Percentiles rank a stretch among this genome's conserved stretches.
Evolutionary conservation across 2,888 invertebrate species (phyloP).

Genomic region (Lordiphosa fenestrarum): DNA sequence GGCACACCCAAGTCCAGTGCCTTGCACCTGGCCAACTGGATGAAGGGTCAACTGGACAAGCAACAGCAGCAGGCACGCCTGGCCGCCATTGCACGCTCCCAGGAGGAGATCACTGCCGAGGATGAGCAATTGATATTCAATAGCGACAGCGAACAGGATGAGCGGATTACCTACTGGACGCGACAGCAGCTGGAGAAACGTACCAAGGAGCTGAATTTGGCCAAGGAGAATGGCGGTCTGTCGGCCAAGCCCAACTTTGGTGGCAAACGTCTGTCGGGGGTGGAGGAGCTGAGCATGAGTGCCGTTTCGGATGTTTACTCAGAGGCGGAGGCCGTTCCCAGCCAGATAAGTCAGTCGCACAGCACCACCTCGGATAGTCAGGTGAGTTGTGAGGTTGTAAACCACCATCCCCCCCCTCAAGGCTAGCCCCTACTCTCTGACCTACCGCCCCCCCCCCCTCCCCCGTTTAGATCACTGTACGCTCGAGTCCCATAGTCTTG

Average conservation of each 20-base stretch:
- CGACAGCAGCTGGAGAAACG: conserved; percentile 86
- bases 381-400: conserved; percentile 80
- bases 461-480: conserved; percentile 85
- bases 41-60: conserved; percentile 87
- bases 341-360: conserved; percentile 85
- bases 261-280: conserved; percentile 78
- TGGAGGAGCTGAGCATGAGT: conserved; percentile 81
- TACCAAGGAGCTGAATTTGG: conserved; percentile 85
- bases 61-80: conserved; percentile 81
- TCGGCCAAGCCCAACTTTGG: conserved; percentile 70
- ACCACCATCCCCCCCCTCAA: neutral
- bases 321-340: conserved; percentile 63
- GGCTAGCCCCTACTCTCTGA: conserved; percentile 8
- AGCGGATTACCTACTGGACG: conserved; percentile 83
- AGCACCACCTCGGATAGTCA: conserved; percentile 90
- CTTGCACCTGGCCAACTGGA: conserved; percentile 89
- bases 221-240: conserved; percentile 80
- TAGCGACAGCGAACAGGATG: conserved; percentile 77
- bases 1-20: conserved; percentile 86
- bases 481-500: conserved; percentile 86
- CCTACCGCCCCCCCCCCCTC: conserved; percentile 2
- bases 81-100: conserved; percentile 70
- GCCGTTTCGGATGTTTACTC: conserved; percentile 74
- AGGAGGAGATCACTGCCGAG: conserved; percentile 78
- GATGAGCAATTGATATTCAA: conserved; percentile 73